Evolutionary conservation across 2,888 invertebrate species (phyloP), one percentile per base, ranked within the genome.

Genomic region (Nomada fabriciana): DNA sequence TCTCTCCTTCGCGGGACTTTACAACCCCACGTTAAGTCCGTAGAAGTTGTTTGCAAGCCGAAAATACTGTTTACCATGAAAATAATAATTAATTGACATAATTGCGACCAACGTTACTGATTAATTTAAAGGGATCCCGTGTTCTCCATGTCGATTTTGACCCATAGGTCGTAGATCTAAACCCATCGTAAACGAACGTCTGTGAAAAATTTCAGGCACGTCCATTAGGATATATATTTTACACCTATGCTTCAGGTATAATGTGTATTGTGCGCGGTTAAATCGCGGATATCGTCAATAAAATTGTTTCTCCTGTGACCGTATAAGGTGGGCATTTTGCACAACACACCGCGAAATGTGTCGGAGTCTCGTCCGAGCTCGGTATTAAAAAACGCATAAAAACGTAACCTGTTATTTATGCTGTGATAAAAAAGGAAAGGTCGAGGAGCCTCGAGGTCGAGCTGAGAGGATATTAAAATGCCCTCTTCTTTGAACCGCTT

Each of bases 321-420:
- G 59, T n/a, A 47, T 25, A 29, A 59, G 55, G 50, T 29, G 47
- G 55, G 42, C 61, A 70, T 50, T 69, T 52, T 20, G 43, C 67
- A 72, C 60, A 74, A 85, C 81, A 53, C 69, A 69, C 50, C 68
- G 55, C 67, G 68, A 60, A 75, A 81, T 53, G 81, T 29, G 73
- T 65, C 52, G 64, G 69, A 43, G 73, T 47, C 50, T 69, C 79
- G 67, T 71, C 53, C 73, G 70, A 63, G 80, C 42, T 13, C 47
- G 75, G 77, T 60, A 76, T 85, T 86, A 88, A 89, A 89, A 89
- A 86, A 82, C 52, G 55, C 76, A 78, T 86, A 88, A 90, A 86
- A 89, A 81, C 63, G 85, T 83, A 89, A 89, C 89, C 86, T 83
- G 90, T 90, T 90, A 90, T 88, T 88, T 86, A 89, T 86, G 82